Base-by-base conservation (phyloP, 2,113 vertebrate genomes). In the Tragelaphus buxtoni region DNA sequence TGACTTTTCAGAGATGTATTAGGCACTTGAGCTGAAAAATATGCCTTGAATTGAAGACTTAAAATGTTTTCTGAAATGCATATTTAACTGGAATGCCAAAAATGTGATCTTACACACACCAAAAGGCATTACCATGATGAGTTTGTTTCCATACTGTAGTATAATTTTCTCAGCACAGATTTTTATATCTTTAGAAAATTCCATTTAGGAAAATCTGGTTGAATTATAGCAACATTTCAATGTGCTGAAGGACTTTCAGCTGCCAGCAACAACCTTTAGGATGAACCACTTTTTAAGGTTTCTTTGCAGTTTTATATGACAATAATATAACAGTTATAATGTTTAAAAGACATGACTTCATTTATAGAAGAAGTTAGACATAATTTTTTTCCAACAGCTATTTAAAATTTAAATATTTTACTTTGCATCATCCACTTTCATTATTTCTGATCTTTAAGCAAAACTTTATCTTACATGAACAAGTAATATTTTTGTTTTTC, bases 141-240 rank as follows among this genome's bases (percentile, higher is more conserved):
- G 53, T 88, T 79, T 94, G 77, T 86, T 16, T 65, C 56, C 28
- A 42, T 91, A 35, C 4, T 92, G 22, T 56, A 80, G 60, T 96
- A 76, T 96, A 94, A 88, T 96, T 92, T 96, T 91, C 76, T 95
- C 79, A 86, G 16, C 39, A 77, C 39, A 77, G 65, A 77, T 83
- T 87, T 96, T 96, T 94, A 63, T 63, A 65, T 84, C 16, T 72
- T 81, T 85, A 77, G 76, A 85, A 96, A 92, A 74, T 93, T 76
- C 49, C 42, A 95, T 94, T 96, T 95, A 96, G 61, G 58, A 76
- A 90, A 95, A 97, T 90, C 14, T 72, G 49, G 42, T 79, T 97
- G 88, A 95, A 92, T 96, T 94, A 95, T 88, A 94, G 69, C 30
- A 74, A 79, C 76, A 95, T 97, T 97, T 89, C 13, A 35, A n/a